Evolutionary conservation across 2,888 invertebrate species (phyloP), one percentile per base, ranked within the genome.

Genomic region (Boloria euphrosyne): DNA sequence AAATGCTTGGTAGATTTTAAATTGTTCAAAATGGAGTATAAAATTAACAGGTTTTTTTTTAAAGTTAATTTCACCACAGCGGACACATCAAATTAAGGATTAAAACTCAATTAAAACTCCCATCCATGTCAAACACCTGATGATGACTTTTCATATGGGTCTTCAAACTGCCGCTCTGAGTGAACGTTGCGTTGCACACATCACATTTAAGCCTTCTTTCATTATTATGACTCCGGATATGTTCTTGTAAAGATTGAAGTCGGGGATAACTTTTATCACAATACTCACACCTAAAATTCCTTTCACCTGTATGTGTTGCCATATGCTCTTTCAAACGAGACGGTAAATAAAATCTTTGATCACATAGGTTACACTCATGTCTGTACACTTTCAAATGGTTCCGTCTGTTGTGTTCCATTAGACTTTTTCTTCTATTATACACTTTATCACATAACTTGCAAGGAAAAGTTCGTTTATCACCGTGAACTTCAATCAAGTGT

Each of bases 251-350:
- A 0, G 94, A 93, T 49, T 93, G 93, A 4, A 93, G 78, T 13
- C 94, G 84, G 0, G 94, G 94, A 67, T 94, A 94, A 6, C 90
- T 89, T 69, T 94, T 94, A 13, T 93, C 93, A 65, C 94, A 94
- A 53, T 90, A 88, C 17, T 93, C 90, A 70, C 94, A 94, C 1
- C 92, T 78, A 55, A 90, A 94, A 17, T 90, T 89, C 71, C 93
- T 87, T 22, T 93, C 93, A 0, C 92, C 90, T 0, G 93, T 93
- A 58, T 94, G 94, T 0, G 90, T 90, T 0, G 89, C 89, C 84
- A 93, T 90, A 57, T 93, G 93, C 4, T 93, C 86, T 22, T 87
- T 87, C 3, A 93, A 70, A 0, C 89, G 67, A 0, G 90, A 87
- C 0, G 92, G 93, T 0, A 90, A 71, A 54, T 91, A 93, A 66